phyloP scores from a whole-genome alignment of 2,888 invertebrate genomes.

The Pollenia amentaria region DNA sequence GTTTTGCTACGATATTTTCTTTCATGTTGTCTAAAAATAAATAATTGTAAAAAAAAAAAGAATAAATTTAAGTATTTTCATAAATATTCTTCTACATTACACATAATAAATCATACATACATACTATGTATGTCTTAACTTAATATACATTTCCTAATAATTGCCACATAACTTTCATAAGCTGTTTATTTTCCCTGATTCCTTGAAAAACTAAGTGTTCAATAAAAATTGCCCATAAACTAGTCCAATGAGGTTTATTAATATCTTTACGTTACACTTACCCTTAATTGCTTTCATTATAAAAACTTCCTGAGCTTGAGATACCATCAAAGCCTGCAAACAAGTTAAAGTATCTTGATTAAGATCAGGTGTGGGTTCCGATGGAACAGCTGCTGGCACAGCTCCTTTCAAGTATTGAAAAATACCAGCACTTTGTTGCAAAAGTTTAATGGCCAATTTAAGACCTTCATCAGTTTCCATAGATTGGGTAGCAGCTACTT shows the following conservation, averaged over 20 bases:
- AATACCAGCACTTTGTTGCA: conserved; percentile 97
- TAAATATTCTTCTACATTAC: no score
- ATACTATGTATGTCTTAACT: no score
- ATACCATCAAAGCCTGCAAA: conserved; percentile 95
- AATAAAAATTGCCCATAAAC: no score
- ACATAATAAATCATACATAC: no score
- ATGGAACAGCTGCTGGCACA: conserved; percentile 93
- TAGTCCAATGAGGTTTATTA: background rate
- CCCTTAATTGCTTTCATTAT: conserved; percentile 96
- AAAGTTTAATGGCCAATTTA: conserved; percentile 95
- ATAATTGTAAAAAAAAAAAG: background rate
- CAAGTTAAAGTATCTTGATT: conserved; percentile 95
- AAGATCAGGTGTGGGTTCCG: conserved; percentile 98
- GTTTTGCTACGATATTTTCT: conserved; percentile 94
- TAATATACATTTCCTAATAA: no score
- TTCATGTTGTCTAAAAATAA: conserved; percentile 93
- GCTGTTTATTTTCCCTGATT: no score
- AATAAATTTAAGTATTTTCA: no score
- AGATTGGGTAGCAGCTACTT: conserved; percentile 93
- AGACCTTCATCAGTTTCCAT: conserved; percentile 96
- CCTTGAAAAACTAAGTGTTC: no score
- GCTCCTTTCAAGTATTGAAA: conserved; percentile 93
- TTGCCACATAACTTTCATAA: no score
- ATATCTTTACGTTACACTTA: conserved; percentile 76
- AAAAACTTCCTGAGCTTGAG: conserved; percentile 99